Base-by-base conservation (phyloP, 2,113 vertebrate genomes). In the Nibea albiflora region DNA sequence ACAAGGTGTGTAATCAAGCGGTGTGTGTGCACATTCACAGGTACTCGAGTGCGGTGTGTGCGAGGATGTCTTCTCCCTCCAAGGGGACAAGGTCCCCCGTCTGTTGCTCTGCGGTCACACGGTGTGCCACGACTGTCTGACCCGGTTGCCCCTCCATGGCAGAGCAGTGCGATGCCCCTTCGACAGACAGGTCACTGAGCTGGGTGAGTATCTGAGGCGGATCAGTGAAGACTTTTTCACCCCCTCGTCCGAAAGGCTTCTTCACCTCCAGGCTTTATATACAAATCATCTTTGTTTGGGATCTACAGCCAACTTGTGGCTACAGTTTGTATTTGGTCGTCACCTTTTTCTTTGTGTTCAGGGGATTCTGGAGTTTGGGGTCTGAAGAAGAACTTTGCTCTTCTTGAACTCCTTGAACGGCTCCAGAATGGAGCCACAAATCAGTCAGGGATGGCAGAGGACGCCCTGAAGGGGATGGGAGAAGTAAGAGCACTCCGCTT, bases 311-410 rank as follows among this genome's bases (percentile, higher is more conserved):
- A 35, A 35, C 31, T 35, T 35, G 31, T 7, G 31, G 31, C 31
- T 31, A 31, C 31, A 31, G 31, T 31, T 31, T 31, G 31, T 31
- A 31, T 31, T 31, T 35, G 31, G 31, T 35, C 31, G 31, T 35
- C 31, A 35, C 31, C 31, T 35, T 35, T 35, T 35, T 4, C 7
- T 35, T 35, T 35, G 12, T 71, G 2, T 76, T 44, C 42, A 99
- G 98, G 98, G 39, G 97, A 99, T 89, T 99, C 98, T 69, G 98
- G 98, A 83, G 97, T 99, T 61, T 99, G 98, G 98, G 98, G 98
- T 31, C 92, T 99, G 90, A 99, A 99, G 94, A 99, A 99, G 92
- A 99, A 99, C 93, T 99, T 99, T 95, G 98, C 98, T 85, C 95
- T 99, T 85, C 93, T 99, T 71, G 98, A 99, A 79, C 96, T 99